Base-by-base conservation (phyloP, 2,888 invertebrate genomes). In the Tetheella fluctuosa region DNA sequence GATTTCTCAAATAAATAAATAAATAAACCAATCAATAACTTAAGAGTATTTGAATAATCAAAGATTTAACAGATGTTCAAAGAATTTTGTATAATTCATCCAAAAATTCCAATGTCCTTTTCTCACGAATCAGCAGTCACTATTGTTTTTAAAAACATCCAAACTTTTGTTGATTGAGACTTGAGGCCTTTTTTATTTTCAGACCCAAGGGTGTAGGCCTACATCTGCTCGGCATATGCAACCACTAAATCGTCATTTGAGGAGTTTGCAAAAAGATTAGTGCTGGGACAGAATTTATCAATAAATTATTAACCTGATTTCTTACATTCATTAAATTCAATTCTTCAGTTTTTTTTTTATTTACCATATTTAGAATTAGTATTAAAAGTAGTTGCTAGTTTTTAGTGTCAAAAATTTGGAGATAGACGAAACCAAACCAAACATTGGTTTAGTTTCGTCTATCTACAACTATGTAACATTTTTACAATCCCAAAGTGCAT, bases 151-250 rank as follows among this genome's bases (percentile, higher is more conserved):
- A 73, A 80, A 81, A 83, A 79, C 69, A 77, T 71, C 70, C 73
- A 70, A 76, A 77, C 70, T 62, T 69, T 74, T 79, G 73, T 73
- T 73, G 78, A 75, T 81, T 77, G 70, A 79, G 78, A 73, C 71
- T 77, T 73, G 71, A 77, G 74, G 79, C 77, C 77, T 80, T 68
- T 81, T 84, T 80, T 66, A 65, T 77, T 81, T 85, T 76, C 69
- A 75, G 78, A 68, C 67, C 78, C 77, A 69, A 75, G 79, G 81
- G 77, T 78, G 68, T 71, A 76, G 67, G 70, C 68, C 74, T 86
- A 82, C 91, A 92, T 91, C 90, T 91, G 91, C 73, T 79, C 72
- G 71, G 81, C 91, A 91, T 79, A 81, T 92, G 91, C 85, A 84
- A 78, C 84, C 84, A 79, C 81, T 83, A 83, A 85, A 76, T 79